Evolutionary conservation across 2,888 invertebrate species (phyloP), one percentile per base, ranked within the genome.

Genomic region (Cryptus armator): DNA sequence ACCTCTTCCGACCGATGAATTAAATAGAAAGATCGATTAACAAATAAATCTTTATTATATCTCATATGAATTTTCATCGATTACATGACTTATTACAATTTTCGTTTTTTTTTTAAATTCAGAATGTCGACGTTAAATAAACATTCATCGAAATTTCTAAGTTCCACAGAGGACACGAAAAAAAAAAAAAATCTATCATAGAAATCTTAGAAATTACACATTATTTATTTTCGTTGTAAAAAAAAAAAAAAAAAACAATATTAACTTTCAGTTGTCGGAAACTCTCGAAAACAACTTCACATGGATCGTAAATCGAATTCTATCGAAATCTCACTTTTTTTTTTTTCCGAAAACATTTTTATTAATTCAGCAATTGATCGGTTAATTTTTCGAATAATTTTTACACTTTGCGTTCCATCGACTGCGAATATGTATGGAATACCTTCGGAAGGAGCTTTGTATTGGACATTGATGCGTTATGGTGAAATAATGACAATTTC

Each of bases 401-500:
- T 7, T 68, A 29, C 14, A 64, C n/a, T 12, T 6, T n/a, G 3
- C 3, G 6, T 51, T 16, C n/a, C 1, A 3, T 12, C 3, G 4
- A 3, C 46, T 0, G 19, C 56, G 56, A 44, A 64, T 46, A 85
- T 85, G 84, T 70, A 37, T 9, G 48, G 43, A 2, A 62, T 84
- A 37, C 84, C 84, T n/a, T 83, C 76, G 24, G 81, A 79, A n/a
- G 85, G 76, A n/a, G 83, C 83, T 4, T 10, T 79, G 0, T 64
- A 53, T 48, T 83, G 80, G 82, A 48, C 77, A 0, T 68, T 85
- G 67, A 77, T 80, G 83, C 70, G 48, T 37, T 85, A 85, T 67
- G 85, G 56, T 29, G 85, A 83, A 37, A 74, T 83, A 68, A 85
- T 85, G 85, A 64, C 85, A 10, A 59, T 83, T 37, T 72, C 83